A percentile compares a stretch with the other conserved stretches of the same genome.
phyloP scores from a whole-genome alignment of 2,888 invertebrate species.

The Pardosa pseudoannulata region DNA sequence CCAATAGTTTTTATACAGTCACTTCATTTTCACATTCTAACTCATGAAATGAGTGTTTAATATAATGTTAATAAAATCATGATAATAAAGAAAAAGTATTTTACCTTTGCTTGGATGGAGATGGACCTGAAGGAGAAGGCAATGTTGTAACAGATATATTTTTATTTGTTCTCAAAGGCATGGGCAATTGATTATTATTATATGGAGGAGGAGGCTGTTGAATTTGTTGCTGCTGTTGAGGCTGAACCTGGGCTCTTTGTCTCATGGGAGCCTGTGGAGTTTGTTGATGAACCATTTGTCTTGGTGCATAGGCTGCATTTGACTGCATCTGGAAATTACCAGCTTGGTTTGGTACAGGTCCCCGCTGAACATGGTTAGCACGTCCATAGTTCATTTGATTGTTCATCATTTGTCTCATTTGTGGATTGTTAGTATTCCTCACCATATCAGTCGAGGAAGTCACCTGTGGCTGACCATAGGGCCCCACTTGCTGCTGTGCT shows the following conservation, averaged over 20 bases:
- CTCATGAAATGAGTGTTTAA: too few relatives aligned
- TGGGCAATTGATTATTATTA: slow-evolving; percentile 39
- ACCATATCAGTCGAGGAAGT: slow-evolving; percentile 71
- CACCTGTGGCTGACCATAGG: slow-evolving; percentile 69
- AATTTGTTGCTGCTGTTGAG: slow-evolving; percentile 3
- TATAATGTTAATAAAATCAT: too few relatives aligned
- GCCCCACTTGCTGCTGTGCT: slow-evolving; percentile 13
- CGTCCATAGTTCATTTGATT: slow-evolving; percentile 22
- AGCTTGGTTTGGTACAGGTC: slow-evolving; percentile 24
- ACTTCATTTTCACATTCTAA: too few relatives aligned
- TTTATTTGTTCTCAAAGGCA: slow-evolving; percentile 59
- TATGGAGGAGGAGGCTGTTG: slow-evolving; percentile 19
- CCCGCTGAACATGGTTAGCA: slow-evolving; percentile 18
- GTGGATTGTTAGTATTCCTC: slow-evolving; percentile 14
- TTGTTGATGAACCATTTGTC: slow-evolving; percentile 36
- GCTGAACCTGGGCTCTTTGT: slow-evolving; percentile 30
- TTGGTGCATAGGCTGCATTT: slow-evolving; percentile 5
- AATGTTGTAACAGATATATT: slow-evolving; percentile 61
- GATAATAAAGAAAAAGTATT: neutral
- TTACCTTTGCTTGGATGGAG: slow-evolving; percentile 65
- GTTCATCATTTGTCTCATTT: slow-evolving; percentile 25
- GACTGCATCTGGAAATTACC: slow-evolving; percentile 21
- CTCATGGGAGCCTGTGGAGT: slow-evolving; percentile 22
- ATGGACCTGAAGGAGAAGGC: slow-evolving; percentile 44
- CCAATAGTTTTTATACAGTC: too few relatives aligned